Evolutionary conservation across 2,888 invertebrate species (phyloP).

Genomic region (Epicampocera succincta): DNA sequence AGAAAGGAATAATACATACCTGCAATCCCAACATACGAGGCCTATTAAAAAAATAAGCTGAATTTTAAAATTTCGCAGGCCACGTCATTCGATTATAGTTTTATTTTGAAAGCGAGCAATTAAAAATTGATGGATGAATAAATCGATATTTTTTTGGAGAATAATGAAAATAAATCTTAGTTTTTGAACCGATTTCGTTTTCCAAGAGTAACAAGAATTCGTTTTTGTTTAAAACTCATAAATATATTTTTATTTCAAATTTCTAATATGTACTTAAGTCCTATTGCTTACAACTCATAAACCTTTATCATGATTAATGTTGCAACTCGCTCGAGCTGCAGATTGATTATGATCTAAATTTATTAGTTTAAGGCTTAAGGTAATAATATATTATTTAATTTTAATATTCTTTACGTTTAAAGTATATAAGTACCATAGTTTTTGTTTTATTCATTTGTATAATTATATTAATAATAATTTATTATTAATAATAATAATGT

Average conservation of each 20-base stretch:
- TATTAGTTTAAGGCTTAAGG: not conserved
- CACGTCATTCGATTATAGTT: too few species aligned
- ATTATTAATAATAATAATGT: slow-evolving; percentile 30
- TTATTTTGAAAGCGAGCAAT: too few species aligned
- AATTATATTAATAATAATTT: slow-evolving; percentile 31
- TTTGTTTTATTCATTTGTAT: slow-evolving; percentile 5
- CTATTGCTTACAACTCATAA: too few species aligned
- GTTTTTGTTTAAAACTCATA: slow-evolving; percentile 70
- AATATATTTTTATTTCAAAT: slow-evolving; percentile 65
- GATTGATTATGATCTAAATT: slow-evolving; percentile 1
- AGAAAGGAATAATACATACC: too few species aligned
- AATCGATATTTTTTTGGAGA: too few species aligned
- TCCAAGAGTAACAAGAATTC: slow-evolving; percentile 1
- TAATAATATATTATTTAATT: slow-evolving; percentile 22
- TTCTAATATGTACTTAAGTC: slow-evolving; percentile 57
- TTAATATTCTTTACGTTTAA: not conserved
- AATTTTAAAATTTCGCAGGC: too few species aligned
- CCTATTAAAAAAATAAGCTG: too few species aligned
- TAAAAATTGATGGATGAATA: too few species aligned
- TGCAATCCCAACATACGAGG: too few species aligned
- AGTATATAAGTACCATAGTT: slow-evolving; percentile 20
- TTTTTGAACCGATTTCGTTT: too few species aligned
- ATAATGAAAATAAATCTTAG: too few species aligned
- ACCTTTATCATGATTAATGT: not conserved
- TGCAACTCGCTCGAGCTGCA: not conserved